Conservation (phyloP, 1,140 invertebrate genomes). For the Drosophila setifemur region DNA sequence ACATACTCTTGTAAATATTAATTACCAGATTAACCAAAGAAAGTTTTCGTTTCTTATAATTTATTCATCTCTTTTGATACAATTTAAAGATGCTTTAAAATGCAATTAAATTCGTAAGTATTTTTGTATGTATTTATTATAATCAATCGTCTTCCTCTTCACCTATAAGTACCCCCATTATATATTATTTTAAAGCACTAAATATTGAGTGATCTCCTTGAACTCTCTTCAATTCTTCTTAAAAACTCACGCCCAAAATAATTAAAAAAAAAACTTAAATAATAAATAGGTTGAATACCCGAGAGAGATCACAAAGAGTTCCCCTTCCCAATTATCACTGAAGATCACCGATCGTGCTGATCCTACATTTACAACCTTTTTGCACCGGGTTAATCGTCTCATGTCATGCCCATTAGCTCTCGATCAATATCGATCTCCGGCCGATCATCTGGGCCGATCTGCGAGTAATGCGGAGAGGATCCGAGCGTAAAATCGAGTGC, state of each 20-base stretch:
- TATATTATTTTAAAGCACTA: no score
- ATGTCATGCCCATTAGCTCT: constrained; percentile 61
- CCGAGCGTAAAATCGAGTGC: constrained; percentile 73
- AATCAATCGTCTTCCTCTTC: no score
- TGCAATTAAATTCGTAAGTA: no score
- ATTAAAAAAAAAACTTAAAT: not conserved
- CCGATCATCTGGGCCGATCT: constrained; percentile 29
- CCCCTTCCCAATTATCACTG: not conserved
- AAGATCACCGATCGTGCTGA: constrained; percentile 16
- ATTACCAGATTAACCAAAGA: no score
- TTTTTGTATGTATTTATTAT: no score
- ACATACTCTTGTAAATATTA: no score
- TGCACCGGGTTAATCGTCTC: constrained; percentile 50
- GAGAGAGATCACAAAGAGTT: not conserved
- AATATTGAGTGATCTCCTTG: no score
- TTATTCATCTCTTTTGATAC: no score
- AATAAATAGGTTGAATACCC: no score
- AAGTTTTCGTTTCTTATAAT: no score
- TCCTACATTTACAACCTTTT: constrained; percentile 24
- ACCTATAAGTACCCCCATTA: no score
- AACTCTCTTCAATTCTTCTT: not conserved
- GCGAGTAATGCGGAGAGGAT: constrained; percentile 29
- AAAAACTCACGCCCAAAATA: not conserved
- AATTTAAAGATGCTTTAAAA: no score
- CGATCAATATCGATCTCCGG: constrained; percentile 30